phyloP scores from a whole-genome alignment of 2,888 invertebrate genomes.

The Trichopoda pennipes region DNA sequence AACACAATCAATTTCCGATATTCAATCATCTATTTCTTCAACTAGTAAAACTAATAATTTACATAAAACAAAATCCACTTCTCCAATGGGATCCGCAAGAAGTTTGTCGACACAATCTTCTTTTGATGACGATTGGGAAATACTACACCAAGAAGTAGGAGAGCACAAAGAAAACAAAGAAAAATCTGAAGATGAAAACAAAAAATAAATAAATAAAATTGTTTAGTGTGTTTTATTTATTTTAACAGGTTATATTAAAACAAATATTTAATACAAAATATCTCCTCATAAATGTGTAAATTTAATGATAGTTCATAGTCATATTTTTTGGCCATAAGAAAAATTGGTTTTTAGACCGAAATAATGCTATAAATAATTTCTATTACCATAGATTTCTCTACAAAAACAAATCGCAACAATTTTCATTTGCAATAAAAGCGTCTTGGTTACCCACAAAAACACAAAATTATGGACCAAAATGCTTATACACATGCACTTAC shows the following conservation, averaged over 20 bases:
- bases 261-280: too few relatives aligned
- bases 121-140: constrained; percentile 24
- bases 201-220: constrained; percentile 18
- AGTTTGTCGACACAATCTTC: constrained; percentile 28
- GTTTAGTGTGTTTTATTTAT: background rate
- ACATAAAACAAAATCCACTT: constrained; percentile 15
- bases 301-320: constrained; percentile 8
- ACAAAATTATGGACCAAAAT: constrained; percentile 33
- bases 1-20: constrained; percentile 2
- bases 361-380: constrained; percentile 60
- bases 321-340: constrained; percentile 26
- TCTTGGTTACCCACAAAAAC: constrained; percentile 49
- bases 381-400: constrained; percentile 58
- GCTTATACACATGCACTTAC: background rate
- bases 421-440: constrained; percentile 55
- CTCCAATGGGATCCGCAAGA: constrained; percentile 29
- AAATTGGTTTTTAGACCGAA: constrained; percentile 41
- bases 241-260: background rate
- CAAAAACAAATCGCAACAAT: constrained; percentile 42
- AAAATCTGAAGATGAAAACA: background rate
- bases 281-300: too few relatives aligned
- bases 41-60: background rate
- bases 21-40: background rate
- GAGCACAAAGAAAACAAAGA: constrained; percentile 14
- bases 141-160: background rate